Conservation (phyloP, 2,888 invertebrate species). For the Dermolepida albohirtum region DNA sequence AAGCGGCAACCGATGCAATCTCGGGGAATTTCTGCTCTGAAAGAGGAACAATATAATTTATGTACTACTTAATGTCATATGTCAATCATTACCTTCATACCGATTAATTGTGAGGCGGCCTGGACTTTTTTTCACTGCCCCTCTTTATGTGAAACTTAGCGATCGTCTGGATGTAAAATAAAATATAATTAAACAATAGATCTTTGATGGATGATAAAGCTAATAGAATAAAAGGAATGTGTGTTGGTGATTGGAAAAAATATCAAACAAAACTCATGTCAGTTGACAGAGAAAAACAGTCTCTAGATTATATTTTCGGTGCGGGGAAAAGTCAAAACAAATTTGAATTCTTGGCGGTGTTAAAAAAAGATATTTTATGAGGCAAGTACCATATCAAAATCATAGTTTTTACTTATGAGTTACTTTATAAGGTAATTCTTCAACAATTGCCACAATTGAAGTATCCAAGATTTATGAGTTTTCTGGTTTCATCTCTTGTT, state of each 20-base stretch:
- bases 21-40: conserved; percentile 47
- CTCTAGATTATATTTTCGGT: conserved; percentile 16
- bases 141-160: not conserved
- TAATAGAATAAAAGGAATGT: conserved; percentile 16
- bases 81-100: conserved; percentile 54
- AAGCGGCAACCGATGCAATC: conserved; percentile 40
- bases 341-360: no score
- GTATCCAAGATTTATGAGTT: no score
- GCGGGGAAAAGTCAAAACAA: not conserved
- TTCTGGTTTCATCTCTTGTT: no score
- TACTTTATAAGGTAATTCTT: no score
- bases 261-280: conserved; percentile 43
- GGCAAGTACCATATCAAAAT: no score
- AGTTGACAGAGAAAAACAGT: conserved; percentile 19
- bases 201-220: not conserved
- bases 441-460: no score
- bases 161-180: not conserved
- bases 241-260: conserved; percentile 43
- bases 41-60: conserved; percentile 43
- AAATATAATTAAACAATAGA: conserved; percentile 26
- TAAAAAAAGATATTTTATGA: no score
- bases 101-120: conserved; percentile 44
- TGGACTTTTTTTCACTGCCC: not conserved
- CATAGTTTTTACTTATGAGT: no score
- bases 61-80: conserved; percentile 38